Evolutionary conservation across 2,888 invertebrate species (phyloP).

Genomic region (Calliopum simillimum): DNA sequence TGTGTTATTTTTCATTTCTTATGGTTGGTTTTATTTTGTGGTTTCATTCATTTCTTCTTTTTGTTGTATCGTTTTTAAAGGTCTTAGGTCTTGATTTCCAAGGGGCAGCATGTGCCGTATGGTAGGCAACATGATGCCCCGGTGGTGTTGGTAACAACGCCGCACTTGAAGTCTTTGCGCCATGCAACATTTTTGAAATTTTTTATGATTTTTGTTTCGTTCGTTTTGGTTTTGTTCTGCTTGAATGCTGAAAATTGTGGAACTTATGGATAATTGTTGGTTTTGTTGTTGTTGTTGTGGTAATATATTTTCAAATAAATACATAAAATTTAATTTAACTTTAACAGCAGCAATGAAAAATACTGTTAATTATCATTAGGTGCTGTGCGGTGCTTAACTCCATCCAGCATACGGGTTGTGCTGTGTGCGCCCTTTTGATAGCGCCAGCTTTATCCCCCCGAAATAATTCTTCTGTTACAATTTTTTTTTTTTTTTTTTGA

Average conservation of each 20-base stretch:
- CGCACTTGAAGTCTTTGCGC: not conserved
- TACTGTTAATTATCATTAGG: slow-evolving; percentile 8
- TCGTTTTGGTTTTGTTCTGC: not conserved
- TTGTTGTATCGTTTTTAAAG: not conserved
- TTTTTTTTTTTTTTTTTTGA: not conserved
- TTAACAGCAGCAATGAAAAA: slow-evolving; percentile 8
- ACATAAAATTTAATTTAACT: slow-evolving; percentile 11
- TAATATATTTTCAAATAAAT: not conserved
- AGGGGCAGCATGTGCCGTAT: not conserved
- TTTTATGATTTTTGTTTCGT: not conserved
- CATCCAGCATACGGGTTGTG: not conserved
- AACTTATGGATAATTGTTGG: not conserved
- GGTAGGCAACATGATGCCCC: not conserved
- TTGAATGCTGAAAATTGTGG: not conserved
- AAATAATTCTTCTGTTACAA: too few relatives aligned
- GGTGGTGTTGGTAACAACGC: not conserved
- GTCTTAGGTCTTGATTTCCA: not conserved
- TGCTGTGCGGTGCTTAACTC: not conserved
- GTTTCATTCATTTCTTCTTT: slow-evolving; percentile 3
- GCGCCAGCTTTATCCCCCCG: too few relatives aligned
- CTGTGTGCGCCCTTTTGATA: too few relatives aligned
- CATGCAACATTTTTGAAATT: not conserved
- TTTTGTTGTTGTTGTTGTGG: slow-evolving; percentile 9
- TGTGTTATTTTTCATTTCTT: not conserved
- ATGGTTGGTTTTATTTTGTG: slow-evolving; percentile 1